A percentile compares a stretch with the other conserved stretches of the same genome.
Evolutionary conservation across 2,888 invertebrate species (phyloP).

Genomic region (Autographa pulchrina): DNA sequence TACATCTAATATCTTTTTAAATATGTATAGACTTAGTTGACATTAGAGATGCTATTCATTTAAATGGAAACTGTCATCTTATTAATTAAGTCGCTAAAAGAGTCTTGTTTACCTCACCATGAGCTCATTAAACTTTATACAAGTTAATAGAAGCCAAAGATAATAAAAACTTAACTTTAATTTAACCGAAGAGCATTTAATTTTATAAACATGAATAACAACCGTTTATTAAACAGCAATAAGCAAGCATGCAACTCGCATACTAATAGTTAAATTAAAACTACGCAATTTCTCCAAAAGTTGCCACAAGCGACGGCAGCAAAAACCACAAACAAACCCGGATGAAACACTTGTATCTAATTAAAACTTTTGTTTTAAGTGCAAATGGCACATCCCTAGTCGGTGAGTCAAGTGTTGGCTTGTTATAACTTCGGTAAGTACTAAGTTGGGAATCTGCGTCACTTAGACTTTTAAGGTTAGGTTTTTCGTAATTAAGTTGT

Average conservation of each 20-base stretch:
- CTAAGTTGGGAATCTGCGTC: conserved; percentile 44
- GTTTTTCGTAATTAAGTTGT: not conserved
- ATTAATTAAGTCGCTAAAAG: too few relatives aligned
- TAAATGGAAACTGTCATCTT: too few relatives aligned
- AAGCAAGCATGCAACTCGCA: conserved; percentile 8
- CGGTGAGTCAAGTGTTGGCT: conserved; percentile 67
- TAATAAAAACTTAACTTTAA: too few relatives aligned
- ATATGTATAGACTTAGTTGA: too few relatives aligned
- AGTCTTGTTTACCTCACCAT: too few relatives aligned
- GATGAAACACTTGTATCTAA: conserved; percentile 64
- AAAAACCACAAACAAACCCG: conserved; percentile 57
- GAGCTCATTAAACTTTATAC: too few relatives aligned
- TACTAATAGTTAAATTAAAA: conserved; percentile 35
- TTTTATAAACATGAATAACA: not conserved
- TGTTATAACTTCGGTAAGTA: conserved; percentile 69
- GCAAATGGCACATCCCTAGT: conserved; percentile 67
- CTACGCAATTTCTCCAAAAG: conserved; percentile 28
- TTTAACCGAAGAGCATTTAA: not conserved
- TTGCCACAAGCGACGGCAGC: conserved; percentile 22
- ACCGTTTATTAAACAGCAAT: not conserved
- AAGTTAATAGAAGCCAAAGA: too few relatives aligned
- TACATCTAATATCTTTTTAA: too few relatives aligned
- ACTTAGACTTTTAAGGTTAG: conserved; percentile 8
- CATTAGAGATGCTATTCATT: too few relatives aligned
- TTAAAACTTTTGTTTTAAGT: conserved; percentile 74